Conservation (phyloP, 1,140 invertebrate genomes). For the Lamellibrachia luymesi region DNA sequence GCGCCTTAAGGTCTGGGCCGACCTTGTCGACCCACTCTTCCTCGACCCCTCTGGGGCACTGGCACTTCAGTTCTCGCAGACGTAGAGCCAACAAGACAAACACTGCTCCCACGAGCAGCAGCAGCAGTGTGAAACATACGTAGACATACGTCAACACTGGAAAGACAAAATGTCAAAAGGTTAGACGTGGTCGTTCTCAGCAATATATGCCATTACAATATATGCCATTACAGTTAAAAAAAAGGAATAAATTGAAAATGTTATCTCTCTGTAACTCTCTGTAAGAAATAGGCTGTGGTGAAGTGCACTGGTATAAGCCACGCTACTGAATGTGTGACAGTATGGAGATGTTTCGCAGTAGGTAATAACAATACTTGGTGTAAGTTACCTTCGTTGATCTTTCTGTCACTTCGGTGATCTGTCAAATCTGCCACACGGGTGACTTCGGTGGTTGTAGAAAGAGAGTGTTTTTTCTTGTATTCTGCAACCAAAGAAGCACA, state of each 20-base stretch:
- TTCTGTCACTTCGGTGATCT: background rate
- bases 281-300: no score
- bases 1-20: background rate
- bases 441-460: background rate
- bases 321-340: background rate
- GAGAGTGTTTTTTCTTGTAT: background rate
- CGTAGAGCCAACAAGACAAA: background rate
- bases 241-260: no score
- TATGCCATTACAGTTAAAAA: no score
- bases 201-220: background rate
- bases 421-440: background rate
- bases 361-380: background rate
- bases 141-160: background rate
- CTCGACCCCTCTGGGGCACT: background rate
- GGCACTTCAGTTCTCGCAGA: background rate
- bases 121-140: background rate
- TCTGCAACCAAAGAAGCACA: background rate
- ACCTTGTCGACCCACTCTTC: background rate
- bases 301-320: no score
- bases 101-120: background rate
- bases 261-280: no score
- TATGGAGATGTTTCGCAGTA: background rate
- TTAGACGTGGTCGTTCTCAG: background rate
- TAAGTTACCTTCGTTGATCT: background rate
- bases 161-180: background rate